Conservation (phyloP, 2,888 invertebrate genomes). For the Polydesmus complanatus region DNA sequence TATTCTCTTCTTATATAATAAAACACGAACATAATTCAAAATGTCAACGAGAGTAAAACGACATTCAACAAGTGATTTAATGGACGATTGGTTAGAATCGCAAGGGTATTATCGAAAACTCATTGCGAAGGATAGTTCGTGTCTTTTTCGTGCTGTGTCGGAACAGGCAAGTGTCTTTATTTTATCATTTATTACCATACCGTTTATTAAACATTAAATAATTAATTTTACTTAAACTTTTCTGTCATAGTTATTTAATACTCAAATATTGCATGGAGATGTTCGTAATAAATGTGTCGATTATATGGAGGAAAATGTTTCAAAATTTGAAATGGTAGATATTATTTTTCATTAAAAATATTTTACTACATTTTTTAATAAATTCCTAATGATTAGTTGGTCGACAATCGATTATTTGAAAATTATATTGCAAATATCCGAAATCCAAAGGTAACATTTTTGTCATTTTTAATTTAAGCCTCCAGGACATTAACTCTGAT, state of each 20-base stretch:
- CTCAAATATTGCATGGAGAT: conserved; percentile 56
- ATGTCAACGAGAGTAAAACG: neutral
- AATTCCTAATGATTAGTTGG: too few species aligned
- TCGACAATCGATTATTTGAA: conserved; percentile 48
- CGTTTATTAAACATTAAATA: too few species aligned
- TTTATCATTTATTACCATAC: neutral
- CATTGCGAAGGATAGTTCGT: conserved; percentile 73
- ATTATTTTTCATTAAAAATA: conserved; percentile 5
- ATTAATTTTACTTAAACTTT: too few species aligned
- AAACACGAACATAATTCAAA: too few species aligned
- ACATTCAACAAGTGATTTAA: conserved; percentile 23
- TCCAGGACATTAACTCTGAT: neutral
- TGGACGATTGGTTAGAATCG: conserved; percentile 64
- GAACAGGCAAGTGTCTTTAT: conserved; percentile 48
- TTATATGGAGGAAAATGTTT: conserved; percentile 50
- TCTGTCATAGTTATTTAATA: conserved; percentile 40
- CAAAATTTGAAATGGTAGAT: conserved; percentile 38
- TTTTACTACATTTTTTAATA: too few species aligned
- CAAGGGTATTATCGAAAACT: conserved; percentile 74
- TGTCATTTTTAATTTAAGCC: neutral
- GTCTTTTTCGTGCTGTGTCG: conserved; percentile 73
- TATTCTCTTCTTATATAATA: too few species aligned
- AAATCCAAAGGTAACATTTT: conserved; percentile 39
- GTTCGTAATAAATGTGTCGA: conserved; percentile 58
- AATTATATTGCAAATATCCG: conserved; percentile 54